These are phyloP conservation scores for Tachina lurida DNA, from an alignment of 2,888 invertebrate genomes.

Conservation along the genomic window DNA sequence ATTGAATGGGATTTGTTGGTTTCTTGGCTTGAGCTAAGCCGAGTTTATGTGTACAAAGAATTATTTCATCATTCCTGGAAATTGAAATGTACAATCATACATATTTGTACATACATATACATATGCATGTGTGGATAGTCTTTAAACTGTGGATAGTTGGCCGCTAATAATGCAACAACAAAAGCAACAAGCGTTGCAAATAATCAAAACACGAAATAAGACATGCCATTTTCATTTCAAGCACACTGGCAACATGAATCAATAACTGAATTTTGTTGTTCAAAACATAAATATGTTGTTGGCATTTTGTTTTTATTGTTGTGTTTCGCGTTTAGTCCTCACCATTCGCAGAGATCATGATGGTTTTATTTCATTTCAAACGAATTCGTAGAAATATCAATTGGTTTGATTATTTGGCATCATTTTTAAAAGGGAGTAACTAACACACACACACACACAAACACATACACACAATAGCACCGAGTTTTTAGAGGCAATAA, in stretches of 20 bases:
- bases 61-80: conserved; percentile 69
- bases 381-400: conserved; percentile 68
- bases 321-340: conserved; percentile 44
- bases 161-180: conserved; percentile 42
- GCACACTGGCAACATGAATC: conserved; percentile 42
- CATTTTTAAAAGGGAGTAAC: conserved; percentile 51
- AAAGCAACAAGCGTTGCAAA: conserved; percentile 9
- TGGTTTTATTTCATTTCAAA: conserved; percentile 63
- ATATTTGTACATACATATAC: not conserved
- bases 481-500: conserved; percentile 16
- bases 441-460: not conserved
- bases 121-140: not conserved
- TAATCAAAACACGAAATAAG: conserved; percentile 44
- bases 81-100: conserved; percentile 46
- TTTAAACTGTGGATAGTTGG: conserved; percentile 33
- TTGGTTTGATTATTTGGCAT: conserved; percentile 60
- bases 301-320: conserved; percentile 30
- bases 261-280: conserved; percentile 40
- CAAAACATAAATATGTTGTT: conserved; percentile 21
- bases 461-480: not conserved
- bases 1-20: conserved; percentile 31
- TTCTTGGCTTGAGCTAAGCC: conserved; percentile 17
- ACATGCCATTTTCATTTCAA: conserved; percentile 54
- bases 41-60: conserved; percentile 52
- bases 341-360: conserved; percentile 51